Base-by-base conservation (phyloP, 2,888 invertebrate species). In the Acronicta aceris region DNA sequence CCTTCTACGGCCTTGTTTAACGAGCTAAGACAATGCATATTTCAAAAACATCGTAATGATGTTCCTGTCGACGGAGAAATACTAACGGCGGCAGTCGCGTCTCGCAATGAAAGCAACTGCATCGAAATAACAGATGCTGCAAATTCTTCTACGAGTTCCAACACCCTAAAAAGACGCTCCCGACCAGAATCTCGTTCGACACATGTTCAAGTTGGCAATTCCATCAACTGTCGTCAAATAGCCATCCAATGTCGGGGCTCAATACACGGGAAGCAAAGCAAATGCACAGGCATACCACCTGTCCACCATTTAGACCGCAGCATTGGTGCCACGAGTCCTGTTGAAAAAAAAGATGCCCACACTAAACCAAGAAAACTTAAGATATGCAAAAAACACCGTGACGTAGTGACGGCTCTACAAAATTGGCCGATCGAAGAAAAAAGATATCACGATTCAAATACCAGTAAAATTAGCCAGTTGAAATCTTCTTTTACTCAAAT, bases 1-100 rank as follows among this genome's bases (percentile, higher is more conserved):
- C 90, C 92, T 33, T 88, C 91, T 1, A 74, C 83, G 15, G 84
- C 88, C 38, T 43, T 92, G 38, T 70, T 89, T 49, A 79, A 79
- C 59, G 82, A 83, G 40, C 58, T 91, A 52, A 81, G 78, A 36
- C 76, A 78, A 15, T 79, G 79, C 48, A 59, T 88, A 48, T 81
- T 77, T 49, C 69, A 60, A 58, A 70, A 56, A 33, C 27, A 69
- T 8, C 48, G 63, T 43, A 54, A 63, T 45, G 45, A 52, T 30
- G 7, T 8, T n/a, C 5, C 41, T 25, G 1, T 13, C 15, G 12
- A 12, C 30, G 42, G 27, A 46, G 53, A 49, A 47, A 30, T 16
- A 17, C 49, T 63, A 16, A 60, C 53, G 46, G 36, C 58, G 54
- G 51, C 70, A 30, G 42, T 40, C 8, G 8, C 43, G 21, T 8